Evolutionary conservation across 2,113 vertebrate species (phyloP).

Genomic region (Corythoichthys intestinalis): DNA sequence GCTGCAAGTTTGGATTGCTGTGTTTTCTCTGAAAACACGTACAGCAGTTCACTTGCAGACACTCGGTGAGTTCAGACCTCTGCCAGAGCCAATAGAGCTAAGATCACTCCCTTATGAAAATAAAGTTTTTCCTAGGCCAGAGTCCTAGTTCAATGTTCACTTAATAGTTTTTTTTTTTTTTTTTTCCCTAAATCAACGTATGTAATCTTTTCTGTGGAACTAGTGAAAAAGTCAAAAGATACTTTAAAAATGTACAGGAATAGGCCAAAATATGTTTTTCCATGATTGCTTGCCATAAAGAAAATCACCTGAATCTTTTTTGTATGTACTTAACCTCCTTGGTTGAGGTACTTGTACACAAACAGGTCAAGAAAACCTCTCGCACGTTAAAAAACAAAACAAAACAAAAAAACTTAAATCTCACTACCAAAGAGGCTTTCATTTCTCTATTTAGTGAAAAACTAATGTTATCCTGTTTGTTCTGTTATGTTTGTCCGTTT

Average conservation of each 20-base stretch:
- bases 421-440: conserved; percentile 11
- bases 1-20: conserved; percentile 7
- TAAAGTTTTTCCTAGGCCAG: background rate
- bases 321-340: background rate
- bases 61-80: conserved; percentile 1
- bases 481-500: conserved; percentile 42
- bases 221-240: background rate
- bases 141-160: background rate
- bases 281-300: background rate
- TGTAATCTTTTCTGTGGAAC: background rate
- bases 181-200: background rate
- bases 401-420: conserved; percentile 10
- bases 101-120: conserved; percentile 7
- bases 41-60: conserved; percentile 4
- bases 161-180: too few relatives aligned
- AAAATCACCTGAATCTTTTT: background rate
- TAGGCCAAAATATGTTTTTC: conserved; percentile 1
- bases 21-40: conserved; percentile 31
- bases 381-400: conserved; percentile 5
- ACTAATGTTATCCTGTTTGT: conserved; percentile 36
- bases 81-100: conserved; percentile 1
- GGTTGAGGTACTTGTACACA: conserved; percentile 3
- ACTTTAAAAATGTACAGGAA: background rate
- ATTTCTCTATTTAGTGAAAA: background rate
- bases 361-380: conserved; percentile 30